Base-by-base conservation (phyloP, 2,888 invertebrate species). In the Ormyrus nitidulus region DNA sequence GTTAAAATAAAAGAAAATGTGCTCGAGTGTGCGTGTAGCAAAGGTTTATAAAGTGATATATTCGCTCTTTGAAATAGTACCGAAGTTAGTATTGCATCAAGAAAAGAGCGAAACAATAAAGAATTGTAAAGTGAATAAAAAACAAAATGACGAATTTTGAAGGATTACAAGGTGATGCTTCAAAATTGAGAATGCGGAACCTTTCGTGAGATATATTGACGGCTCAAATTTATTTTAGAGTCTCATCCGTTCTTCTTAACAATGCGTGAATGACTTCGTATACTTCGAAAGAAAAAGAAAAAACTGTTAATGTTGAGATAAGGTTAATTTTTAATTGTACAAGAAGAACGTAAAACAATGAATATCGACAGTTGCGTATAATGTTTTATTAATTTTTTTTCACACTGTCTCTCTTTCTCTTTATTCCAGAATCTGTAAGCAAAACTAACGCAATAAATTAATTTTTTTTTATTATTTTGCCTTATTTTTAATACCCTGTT, bases 391-490 rank as follows among this genome's bases (percentile, higher is more conserved):
- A 48, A 58, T 64, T 77, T 8, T 66, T 61, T 71, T 44, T 65
- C 44, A 65, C 8, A 51, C 64, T 80, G 73, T 80, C 70, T 81
- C 70, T 77, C 69, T 81, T 77, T 77, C 70, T 77, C 61, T 72
- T 72, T 81, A 69, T 69, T 72, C 9, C 19, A 74, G n/a, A 70
- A 44, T 44, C 74, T 77, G 34, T 65, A 74, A 74, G 77, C 66
- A 81, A 77, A 74, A 77, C 65, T 74, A 65, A 74, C 53, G 11
- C 65, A 65, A 62, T 49, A 64, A 69, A 73, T 76, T 58, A 46
- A 64, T 74, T 65, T 44, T 65, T 59, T 53, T 72, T 59, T 53
- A 64, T 53, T 58, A 6, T 54, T 74, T 56, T 61, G 46, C 61
- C 46, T 54, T 46, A 13, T 59, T 6, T 34, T 66, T 53, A 44